Evolutionary conservation across 2,797 vertebrate species (phyloP).

Genomic region (Borostomias antarcticus): DNA sequence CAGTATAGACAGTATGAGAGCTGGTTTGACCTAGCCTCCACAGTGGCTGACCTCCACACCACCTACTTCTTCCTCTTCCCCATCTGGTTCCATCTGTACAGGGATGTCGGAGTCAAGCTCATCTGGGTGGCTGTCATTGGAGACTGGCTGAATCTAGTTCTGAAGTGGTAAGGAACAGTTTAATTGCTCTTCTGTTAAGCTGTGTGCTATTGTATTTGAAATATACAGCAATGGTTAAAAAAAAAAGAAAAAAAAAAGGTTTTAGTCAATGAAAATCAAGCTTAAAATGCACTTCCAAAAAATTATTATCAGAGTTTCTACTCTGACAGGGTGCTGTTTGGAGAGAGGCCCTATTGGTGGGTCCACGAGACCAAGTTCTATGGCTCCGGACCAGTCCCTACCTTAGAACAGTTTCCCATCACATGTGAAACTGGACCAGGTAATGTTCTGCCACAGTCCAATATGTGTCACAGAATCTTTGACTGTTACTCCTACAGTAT

Average conservation of each 20-base stretch:
- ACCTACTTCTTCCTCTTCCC: constrained; percentile 91
- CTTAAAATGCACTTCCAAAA: no score
- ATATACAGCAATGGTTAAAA: not conserved
- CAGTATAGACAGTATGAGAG: constrained; percentile 80
- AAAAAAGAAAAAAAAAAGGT: no score
- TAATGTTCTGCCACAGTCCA: constrained; percentile 58
- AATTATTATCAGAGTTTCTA: not conserved
- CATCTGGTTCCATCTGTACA: constrained; percentile 88
- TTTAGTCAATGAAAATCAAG: no score
- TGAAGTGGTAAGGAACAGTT: constrained; percentile 87
- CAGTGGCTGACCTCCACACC: constrained; percentile 88
- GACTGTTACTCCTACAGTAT: no score
- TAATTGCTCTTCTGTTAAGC: not conserved
- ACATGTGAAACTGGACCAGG: constrained; percentile 97
- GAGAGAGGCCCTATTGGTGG: constrained; percentile 98
- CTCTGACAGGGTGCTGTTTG: constrained; percentile 87
- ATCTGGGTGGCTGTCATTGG: constrained; percentile 95
- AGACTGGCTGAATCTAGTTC: constrained; percentile 95
- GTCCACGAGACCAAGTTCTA: constrained; percentile 90
- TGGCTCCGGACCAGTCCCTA: constrained; percentile 48
- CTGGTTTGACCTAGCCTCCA: constrained; percentile 86
- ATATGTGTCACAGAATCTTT: not conserved
- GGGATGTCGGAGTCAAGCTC: constrained; percentile 84
- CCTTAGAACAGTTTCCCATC: constrained; percentile 90
- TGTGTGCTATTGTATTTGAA: not conserved